Evolutionary conservation across 2,797 vertebrate species (phyloP).

Genomic region (Rhadinocentrus ornatus): DNA sequence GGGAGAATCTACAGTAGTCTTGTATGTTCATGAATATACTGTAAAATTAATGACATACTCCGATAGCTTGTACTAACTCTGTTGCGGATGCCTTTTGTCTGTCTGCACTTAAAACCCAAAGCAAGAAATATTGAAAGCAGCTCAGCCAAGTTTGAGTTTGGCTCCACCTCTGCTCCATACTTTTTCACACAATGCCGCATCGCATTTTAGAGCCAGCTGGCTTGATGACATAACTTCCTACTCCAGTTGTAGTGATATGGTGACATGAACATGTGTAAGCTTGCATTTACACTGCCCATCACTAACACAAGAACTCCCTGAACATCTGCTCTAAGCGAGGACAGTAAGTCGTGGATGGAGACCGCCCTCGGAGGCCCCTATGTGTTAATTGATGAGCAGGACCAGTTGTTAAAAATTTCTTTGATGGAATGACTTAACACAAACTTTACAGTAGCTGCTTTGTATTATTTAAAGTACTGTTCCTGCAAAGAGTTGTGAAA

Average conservation of each 20-base stretch:
- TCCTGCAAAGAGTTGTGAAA: slow-evolving; percentile 13
- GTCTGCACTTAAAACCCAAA: slow-evolving; percentile 37
- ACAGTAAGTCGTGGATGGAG: slow-evolving; percentile 32
- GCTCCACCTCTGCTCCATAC: slow-evolving; percentile 64
- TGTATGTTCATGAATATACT: slow-evolving; percentile 11
- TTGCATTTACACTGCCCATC: slow-evolving; percentile 64
- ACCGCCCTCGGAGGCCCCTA: slow-evolving; percentile 15
- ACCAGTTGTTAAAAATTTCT: slow-evolving; percentile 36
- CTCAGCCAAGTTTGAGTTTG: slow-evolving; percentile 47
- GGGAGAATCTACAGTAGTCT: slow-evolving; percentile 15
- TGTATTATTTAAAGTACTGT: not conserved
- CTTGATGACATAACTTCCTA: slow-evolving; percentile 78
- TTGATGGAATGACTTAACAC: slow-evolving; percentile 38
- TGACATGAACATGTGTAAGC: slow-evolving; percentile 75
- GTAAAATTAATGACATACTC: slow-evolving; percentile 41
- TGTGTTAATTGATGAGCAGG: slow-evolving; percentile 32
- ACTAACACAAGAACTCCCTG: slow-evolving; percentile 56
- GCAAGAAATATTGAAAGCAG: slow-evolving; percentile 26
- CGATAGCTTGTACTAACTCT: slow-evolving; percentile 42
- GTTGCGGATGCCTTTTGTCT: slow-evolving; percentile 30
- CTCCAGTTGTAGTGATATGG: slow-evolving; percentile 67
- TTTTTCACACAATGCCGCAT: slow-evolving; percentile 62
- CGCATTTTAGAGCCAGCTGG: slow-evolving; percentile 75
- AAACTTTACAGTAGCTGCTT: slow-evolving; percentile 16
- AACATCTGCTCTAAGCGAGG: slow-evolving; percentile 70